Percentiles rank a stretch among this genome's conserved stretches.
Evolutionary conservation across 2,888 invertebrate species (phyloP).

Genomic region (Lypha dubia): DNA sequence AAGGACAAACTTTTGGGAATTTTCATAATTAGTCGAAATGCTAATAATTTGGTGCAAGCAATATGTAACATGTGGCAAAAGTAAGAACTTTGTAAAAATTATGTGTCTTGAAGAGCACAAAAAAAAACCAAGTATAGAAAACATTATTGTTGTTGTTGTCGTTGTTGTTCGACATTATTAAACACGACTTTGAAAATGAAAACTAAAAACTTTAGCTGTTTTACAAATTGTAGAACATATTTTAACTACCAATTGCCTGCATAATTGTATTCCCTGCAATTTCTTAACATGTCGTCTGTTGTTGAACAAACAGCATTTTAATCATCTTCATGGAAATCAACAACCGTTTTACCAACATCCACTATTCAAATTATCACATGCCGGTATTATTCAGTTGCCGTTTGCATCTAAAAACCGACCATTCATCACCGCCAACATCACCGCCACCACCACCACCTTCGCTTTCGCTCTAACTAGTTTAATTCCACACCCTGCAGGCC

Average conservation of each 20-base stretch:
- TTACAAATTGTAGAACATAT: not conserved
- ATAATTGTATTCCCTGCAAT: conserved; percentile 5
- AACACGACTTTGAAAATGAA: not conserved
- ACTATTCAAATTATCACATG: conserved; percentile 66
- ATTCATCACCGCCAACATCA: conserved; percentile 44
- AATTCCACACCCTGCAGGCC: not conserved
- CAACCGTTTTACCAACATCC: conserved; percentile 60
- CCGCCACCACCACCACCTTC: conserved; percentile 27
- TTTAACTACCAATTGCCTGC: conserved; percentile 29
- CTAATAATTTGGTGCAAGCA: too few species aligned
- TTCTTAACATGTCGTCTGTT: not conserved
- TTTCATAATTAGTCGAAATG: too few species aligned
- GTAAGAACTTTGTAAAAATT: too few species aligned
- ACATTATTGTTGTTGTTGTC: not conserved
- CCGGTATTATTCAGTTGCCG: conserved; percentile 41
- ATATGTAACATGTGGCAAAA: too few species aligned
- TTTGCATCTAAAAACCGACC: conserved; percentile 22
- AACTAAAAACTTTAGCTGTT: not conserved
- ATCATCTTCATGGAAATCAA: conserved; percentile 61
- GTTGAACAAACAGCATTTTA: conserved; percentile 61
- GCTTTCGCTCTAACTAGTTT: conserved; percentile 25
- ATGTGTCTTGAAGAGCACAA: not conserved
- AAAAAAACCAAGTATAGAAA: not conserved
- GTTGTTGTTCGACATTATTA: not conserved
- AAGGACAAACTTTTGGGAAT: too few species aligned